Percentiles rank a stretch among this genome's conserved stretches.
Evolutionary conservation across 1,140 invertebrate genomes (phyloP).

Genomic region (Propsilocerus akamusi): DNA sequence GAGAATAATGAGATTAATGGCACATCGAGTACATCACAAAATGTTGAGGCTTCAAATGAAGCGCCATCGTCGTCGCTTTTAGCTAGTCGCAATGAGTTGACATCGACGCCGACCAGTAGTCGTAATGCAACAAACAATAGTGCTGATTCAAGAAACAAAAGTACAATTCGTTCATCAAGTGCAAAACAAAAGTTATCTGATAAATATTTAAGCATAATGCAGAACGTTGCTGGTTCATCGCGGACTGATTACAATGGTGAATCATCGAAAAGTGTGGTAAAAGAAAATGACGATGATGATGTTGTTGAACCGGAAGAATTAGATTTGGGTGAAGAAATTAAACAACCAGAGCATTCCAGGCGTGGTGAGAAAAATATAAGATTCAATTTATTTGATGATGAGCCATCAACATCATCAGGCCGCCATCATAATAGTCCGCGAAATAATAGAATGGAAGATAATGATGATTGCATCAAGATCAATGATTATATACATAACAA

Average conservation of each 20-base stretch:
- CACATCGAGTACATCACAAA: neutral
- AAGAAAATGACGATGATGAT: too few species aligned
- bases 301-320: too few species aligned
- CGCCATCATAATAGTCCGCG: neutral
- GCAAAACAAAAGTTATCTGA: slow-evolving; percentile 3
- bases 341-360: neutral
- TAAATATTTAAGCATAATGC: slow-evolving; percentile 1
- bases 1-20: slow-evolving; percentile 1
- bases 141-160: neutral
- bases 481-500: neutral
- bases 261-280: neutral
- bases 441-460: slow-evolving; percentile 6
- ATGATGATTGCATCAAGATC: slow-evolving; percentile 17
- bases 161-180: slow-evolving; percentile 4
- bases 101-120: slow-evolving; percentile 6
- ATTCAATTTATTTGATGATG: neutral
- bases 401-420: neutral
- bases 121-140: neutral
- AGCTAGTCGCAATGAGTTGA: neutral
- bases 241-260: slow-evolving; percentile 1
- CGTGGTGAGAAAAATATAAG: neutral
- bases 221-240: neutral
- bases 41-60: neutral
- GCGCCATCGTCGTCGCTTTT: neutral
- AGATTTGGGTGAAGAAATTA: neutral